A percentile compares a stretch with the other conserved stretches of the same genome.
These are phyloP conservation scores for Pangasius djambal DNA, from an alignment of 2,797 vertebrate species.

Conservation along the genomic window DNA sequence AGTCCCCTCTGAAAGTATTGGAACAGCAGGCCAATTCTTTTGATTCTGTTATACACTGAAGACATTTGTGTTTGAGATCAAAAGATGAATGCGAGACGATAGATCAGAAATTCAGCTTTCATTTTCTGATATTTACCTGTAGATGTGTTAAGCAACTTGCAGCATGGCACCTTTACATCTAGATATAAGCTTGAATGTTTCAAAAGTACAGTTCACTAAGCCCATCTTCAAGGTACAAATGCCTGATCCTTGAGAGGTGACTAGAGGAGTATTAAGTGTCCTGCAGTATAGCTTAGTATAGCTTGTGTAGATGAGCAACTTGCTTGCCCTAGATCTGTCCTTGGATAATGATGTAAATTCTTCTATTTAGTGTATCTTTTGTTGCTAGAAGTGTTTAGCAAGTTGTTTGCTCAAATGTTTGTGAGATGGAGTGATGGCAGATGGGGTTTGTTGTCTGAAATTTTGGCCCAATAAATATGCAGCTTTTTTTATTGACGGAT, in stretches of 20 bases:
- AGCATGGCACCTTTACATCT: not conserved
- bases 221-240: not conserved
- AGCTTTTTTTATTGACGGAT: too few species aligned
- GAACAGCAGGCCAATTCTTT: not conserved
- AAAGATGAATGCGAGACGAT: not conserved
- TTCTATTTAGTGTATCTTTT: too few species aligned
- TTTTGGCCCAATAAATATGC: too few species aligned
- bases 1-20: not conserved
- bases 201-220: too few species aligned
- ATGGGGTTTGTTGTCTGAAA: too few species aligned
- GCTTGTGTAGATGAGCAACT: not conserved
- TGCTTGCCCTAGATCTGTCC: not conserved
- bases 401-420: too few species aligned
- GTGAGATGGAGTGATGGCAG: too few species aligned
- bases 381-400: too few species aligned
- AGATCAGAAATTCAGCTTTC: not conserved
- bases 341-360: too few species aligned
- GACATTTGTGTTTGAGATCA: not conserved
- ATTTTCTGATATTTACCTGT: not conserved
- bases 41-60: not conserved
- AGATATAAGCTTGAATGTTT: too few species aligned
- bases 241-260: not conserved
- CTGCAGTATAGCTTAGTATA: not conserved
- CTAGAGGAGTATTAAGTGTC: not conserved
- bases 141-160: not conserved